Conservation (phyloP, 2,888 invertebrate genomes). For the Lasioglossum leucozonium region DNA sequence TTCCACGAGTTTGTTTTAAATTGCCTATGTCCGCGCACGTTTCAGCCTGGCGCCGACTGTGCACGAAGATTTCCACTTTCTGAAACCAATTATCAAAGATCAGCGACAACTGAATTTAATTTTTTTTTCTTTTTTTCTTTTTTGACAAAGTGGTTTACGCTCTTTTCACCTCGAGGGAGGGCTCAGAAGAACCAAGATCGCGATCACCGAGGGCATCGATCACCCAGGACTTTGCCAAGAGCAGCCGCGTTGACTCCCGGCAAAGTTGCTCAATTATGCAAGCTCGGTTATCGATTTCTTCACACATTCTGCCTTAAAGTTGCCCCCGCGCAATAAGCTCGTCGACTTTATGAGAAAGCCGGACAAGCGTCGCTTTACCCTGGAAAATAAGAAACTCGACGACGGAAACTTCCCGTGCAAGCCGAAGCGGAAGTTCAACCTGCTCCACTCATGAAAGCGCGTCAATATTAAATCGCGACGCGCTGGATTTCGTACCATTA, state of each 20-base stretch:
- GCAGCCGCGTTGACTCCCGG: conserved; percentile 42
- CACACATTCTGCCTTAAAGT: conserved; percentile 1
- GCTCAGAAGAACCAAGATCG: neutral
- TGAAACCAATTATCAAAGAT: rapidly evolving
- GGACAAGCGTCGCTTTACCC: conserved; percentile 9
- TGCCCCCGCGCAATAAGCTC: neutral
- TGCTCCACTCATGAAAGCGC: neutral
- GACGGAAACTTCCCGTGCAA: conserved; percentile 8
- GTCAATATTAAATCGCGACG: conserved; percentile 13
- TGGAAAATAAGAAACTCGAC: conserved; percentile 11
- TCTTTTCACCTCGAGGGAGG: neutral
- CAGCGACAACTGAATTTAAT: neutral
- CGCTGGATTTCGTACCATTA: neutral
- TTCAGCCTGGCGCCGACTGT: too few species aligned
- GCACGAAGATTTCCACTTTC: neutral
- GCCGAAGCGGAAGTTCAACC: conserved; percentile 10
- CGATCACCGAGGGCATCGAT: conserved; percentile 44
- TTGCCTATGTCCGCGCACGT: neutral
- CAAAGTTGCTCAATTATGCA: conserved; percentile 55
- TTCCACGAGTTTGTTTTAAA: neutral
- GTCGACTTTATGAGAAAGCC: neutral
- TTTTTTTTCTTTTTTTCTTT: too few species aligned
- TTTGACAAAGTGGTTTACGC: neutral
- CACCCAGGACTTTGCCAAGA: conserved; percentile 41
- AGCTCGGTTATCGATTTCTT: conserved; percentile 47